Evolutionary conservation across 2,113 vertebrate species (phyloP), one percentile per base, ranked within the genome.

Genomic region (Pangasianodon hypophthalmus): DNA sequence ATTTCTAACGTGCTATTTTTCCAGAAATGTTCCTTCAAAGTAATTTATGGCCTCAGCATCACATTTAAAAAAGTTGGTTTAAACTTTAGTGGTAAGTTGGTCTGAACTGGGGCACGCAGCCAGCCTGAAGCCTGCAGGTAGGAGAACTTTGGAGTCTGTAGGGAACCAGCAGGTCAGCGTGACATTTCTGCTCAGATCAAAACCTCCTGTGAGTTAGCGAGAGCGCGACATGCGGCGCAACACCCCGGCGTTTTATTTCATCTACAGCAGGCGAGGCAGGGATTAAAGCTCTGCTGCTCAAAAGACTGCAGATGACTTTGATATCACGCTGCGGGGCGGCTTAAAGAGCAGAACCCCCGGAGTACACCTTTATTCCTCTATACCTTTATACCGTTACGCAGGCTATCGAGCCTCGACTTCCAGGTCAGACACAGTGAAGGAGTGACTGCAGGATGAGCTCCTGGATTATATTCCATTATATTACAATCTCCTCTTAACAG

Each of bases 141-240:
- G 37, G 58, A 85, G 83, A 64, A 64, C 26, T 60, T 18, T 48
- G 52, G 80, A 64, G 58, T 85, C 41, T 44, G 37, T 41, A 29
- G 56, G 56, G 56, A 84, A 48, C 3, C 83, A 85, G 83, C 58
- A 2, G 83, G 83, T 46, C 58, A 85, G 83, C 41, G 41, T 85
- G 83, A 85, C 83, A 64, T 85, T 85, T 85, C 41, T 64, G 83
- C 83, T 85, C 41, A 58, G 83, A 85, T 85, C 83, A 85, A 18
- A 85, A 85, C 58, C 83, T 24, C 24, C 37, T 18, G 58, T 64
- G 83, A 46, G 83, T 48, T 85, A 85, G 56, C 26, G 0, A 18
- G 37, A 64, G 83, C 21, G 41, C 13, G 58, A 46, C 21, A 62
- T 85, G 83, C 6, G 41, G 52, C 52, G 3, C 19, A 58, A 58